Evolutionary conservation across 2,888 invertebrate species (phyloP).

Genomic region (Diaphora mendica): DNA sequence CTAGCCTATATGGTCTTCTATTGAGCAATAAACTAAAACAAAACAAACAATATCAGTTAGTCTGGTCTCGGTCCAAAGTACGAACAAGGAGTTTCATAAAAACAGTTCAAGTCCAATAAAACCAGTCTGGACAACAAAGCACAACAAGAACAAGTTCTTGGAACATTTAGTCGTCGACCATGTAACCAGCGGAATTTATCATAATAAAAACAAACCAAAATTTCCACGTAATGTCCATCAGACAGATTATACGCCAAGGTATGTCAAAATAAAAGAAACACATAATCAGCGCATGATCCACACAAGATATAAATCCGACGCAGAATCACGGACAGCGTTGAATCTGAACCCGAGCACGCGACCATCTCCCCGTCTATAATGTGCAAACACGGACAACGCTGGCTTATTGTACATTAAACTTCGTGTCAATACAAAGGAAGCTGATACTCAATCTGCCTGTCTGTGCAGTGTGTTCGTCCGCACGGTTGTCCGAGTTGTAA

Average conservation of each 20-base stretch:
- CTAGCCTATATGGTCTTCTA: not conserved
- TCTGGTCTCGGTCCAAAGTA: not conserved
- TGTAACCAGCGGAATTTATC: not conserved
- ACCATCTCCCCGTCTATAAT: conserved; percentile 27
- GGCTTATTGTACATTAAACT: conserved; percentile 25
- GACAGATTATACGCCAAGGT: conserved; percentile 2
- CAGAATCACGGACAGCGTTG: not conserved
- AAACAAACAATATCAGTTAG: not conserved
- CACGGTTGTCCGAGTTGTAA: conserved; percentile 26
- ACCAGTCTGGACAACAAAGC: not conserved
- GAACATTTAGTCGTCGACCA: conserved; percentile 1
- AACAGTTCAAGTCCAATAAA: not conserved
- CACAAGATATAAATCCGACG: conserved; percentile 36
- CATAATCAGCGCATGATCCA: conserved; percentile 25
- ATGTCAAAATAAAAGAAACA: conserved; percentile 3
- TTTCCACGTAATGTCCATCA: conserved; percentile 1
- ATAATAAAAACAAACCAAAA: conserved; percentile 3
- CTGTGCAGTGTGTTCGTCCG: conserved; percentile 15
- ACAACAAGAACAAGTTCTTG: not conserved
- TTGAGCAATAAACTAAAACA: not conserved
- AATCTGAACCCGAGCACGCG: conserved; percentile 15
- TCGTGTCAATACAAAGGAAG: conserved; percentile 21
- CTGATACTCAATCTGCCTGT: conserved; percentile 19
- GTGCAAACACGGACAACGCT: conserved; percentile 19
- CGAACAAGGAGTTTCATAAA: not conserved